Evolutionary conservation across 2,797 vertebrate species (phyloP), one percentile per base, ranked within the genome.

Genomic region (Peromyscus nudipes): DNA sequence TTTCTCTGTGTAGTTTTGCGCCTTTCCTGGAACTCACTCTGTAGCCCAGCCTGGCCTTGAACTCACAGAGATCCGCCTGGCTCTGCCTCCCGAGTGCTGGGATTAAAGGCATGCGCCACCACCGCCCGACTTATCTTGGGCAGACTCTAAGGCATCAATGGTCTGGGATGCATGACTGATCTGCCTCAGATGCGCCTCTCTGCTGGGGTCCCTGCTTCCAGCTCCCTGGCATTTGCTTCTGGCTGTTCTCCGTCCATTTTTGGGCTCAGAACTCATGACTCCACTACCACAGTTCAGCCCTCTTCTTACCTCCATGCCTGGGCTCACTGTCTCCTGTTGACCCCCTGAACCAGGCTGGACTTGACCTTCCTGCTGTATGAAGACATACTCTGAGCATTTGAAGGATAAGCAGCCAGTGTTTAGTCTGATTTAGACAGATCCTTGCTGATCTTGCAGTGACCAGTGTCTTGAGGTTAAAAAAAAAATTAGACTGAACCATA

Each of bases 401-500:
- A 52, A 60, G 31, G 31, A 65, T 19, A 10, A 16, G 40, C 29
- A n/a, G 40, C 55, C 40, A 40, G 76, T 69, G 40, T 40, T 92
- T 69, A 87, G 83, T 67, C 71, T 77, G 86, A 95, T 81, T 34
- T 67, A 55, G 49, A n/a, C 31, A 55, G 49, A 23, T 80, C 49
- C 31, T 55, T 91, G 90, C 91, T 96, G 80, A 94, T 94, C 84
- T 81, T 93, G 65, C 86, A 69, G 71, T n/a, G 89, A 92, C 76
- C 81, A 92, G 87, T 88, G 77, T 89, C 60, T 92, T 77, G 46
- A 92, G 88, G 69, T 43, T 13, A 43, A 73, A 55, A 73, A 73
- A 88, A 94, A 84, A 49, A 84, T 29, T 34, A 65, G 86, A 14
- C 71, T 94, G 94, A 82, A 37, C 55, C 73, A 40, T 75, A 89